Evolutionary conservation across 1,140 invertebrate species (phyloP).

Genomic region (Caenorhabditis elegans): WBcel235 BX284604.4:10531001-10531500

Average conservation of each 20-base stretch:
- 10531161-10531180: conserved; percentile 44
- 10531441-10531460: no score
- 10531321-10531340: background rate
- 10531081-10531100: no score
- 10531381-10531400: no score
- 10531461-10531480: conserved; percentile 39
- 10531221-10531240: conserved; percentile 39
- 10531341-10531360: background rate
- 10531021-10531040: no score
- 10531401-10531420: no score
- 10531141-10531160: conserved; percentile 41
- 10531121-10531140: conserved; percentile 45
- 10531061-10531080: no score
- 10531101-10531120: conserved; percentile 38
- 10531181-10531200: conserved; percentile 19
- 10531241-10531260: conserved; percentile 48
- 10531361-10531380: no score
- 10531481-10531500: conserved; percentile 58
- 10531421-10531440: no score
- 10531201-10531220: background rate
- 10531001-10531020: no score
- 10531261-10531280: conserved; percentile 47
- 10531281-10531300: conserved; percentile 17
- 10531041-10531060: no score
- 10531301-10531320: background rate